Evolutionary conservation across 2,888 invertebrate species (phyloP).

Genomic region (Sepioteuthis lessoniana): DNA sequence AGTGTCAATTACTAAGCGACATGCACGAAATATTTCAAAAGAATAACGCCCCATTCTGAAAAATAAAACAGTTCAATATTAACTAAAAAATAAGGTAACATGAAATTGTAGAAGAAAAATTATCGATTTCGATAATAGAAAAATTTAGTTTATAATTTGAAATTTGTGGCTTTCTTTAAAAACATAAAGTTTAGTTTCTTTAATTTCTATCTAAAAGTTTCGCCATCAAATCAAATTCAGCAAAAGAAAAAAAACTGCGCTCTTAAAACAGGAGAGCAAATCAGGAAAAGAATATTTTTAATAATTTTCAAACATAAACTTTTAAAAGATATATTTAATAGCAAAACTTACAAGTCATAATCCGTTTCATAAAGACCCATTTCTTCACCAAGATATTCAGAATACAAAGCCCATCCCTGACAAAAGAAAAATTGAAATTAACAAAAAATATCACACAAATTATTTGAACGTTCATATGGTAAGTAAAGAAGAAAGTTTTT

Average conservation of each 20-base stretch:
- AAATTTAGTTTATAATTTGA: background rate
- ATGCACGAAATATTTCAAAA: conserved; percentile 63
- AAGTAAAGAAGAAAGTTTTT: background rate
- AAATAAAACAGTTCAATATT: conserved; percentile 39
- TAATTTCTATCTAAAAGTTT: background rate
- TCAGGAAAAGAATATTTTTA: background rate
- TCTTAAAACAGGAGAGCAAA: background rate
- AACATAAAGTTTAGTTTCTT: background rate
- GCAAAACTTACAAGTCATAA: conserved; percentile 64
- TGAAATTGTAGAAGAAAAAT: background rate
- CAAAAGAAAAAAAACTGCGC: background rate
- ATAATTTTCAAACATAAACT: background rate
- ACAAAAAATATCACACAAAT: background rate
- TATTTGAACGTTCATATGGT: background rate
- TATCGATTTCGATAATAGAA: background rate
- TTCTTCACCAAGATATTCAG: conserved; percentile 74
- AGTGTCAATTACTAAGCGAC: conserved; percentile 64
- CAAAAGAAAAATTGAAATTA: conserved; percentile 12
- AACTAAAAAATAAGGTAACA: background rate
- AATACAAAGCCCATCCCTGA: conserved; percentile 77
- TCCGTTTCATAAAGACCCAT: conserved; percentile 73
- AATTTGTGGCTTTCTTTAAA: background rate
- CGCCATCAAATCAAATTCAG: background rate
- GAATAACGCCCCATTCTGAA: conserved; percentile 63
- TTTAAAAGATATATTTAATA: background rate